Percentiles rank a stretch among this genome's conserved stretches.
phyloP scores from a whole-genome alignment of 2,888 invertebrate species.

The Idaea aversata region DNA sequence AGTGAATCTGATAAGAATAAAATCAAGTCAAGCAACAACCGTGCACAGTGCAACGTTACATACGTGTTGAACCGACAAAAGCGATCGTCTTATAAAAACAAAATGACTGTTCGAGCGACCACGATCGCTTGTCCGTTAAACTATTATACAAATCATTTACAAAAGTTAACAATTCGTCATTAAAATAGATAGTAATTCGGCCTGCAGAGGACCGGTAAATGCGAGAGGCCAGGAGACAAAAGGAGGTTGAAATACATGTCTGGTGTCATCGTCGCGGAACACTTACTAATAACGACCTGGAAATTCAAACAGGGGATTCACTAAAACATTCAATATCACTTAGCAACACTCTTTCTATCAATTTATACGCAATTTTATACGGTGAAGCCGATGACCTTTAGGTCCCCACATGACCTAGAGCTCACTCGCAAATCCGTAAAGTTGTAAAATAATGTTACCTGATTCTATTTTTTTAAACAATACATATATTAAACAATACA shows the following conservation, averaged over 20 bases:
- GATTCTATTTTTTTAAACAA: too few species aligned
- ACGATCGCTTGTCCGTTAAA: constrained; percentile 21
- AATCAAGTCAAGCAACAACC: background rate
- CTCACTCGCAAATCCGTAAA: too few species aligned
- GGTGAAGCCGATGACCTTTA: too few species aligned
- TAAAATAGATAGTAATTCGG: constrained; percentile 26
- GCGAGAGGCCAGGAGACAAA: constrained; percentile 63
- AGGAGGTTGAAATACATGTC: constrained; percentile 61
- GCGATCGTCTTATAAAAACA: constrained; percentile 12
- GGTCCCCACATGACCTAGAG: too few species aligned
- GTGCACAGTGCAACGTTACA: background rate
- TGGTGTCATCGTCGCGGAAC: constrained; percentile 64
- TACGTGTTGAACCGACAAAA: constrained; percentile 12
- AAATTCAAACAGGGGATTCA: constrained; percentile 77
- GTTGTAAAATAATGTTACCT: too few species aligned
- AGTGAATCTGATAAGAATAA: background rate
- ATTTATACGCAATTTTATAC: constrained; percentile 19
- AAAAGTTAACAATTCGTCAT: constrained; percentile 30
- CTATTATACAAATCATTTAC: constrained; percentile 31
- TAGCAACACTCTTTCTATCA: constrained; percentile 26
- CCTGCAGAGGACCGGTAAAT: constrained; percentile 49
- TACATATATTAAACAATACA: too few species aligned
- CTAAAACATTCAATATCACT: constrained; percentile 32
- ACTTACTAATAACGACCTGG: constrained; percentile 80
- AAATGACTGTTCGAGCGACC: constrained; percentile 28